These are phyloP conservation scores for Myanophis thanlyinensis DNA, from an alignment of 2,113 vertebrate genomes.

Conservation along the genomic window DNA sequence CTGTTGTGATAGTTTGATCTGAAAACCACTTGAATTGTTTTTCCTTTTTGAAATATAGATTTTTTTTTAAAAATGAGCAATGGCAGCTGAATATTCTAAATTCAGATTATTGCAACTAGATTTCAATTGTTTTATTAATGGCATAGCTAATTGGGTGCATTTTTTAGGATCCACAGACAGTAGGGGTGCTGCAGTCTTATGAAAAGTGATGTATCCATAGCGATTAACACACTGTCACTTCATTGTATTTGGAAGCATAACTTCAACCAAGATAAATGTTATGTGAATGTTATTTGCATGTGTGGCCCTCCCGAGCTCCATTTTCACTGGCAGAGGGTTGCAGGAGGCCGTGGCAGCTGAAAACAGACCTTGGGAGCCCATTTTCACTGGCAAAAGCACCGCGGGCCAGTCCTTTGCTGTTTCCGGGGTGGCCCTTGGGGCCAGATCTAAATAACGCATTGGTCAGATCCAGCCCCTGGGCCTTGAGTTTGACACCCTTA, in stretches of 20 bases:
- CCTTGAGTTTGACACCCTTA: too few relatives aligned
- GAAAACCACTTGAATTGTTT: background rate
- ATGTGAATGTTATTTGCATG: constrained; percentile 46
- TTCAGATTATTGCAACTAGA: background rate
- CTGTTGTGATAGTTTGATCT: background rate
- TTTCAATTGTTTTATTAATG: background rate
- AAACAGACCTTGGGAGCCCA: too few relatives aligned
- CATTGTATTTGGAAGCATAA: background rate
- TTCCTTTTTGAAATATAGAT: background rate
- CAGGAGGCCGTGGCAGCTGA: too few relatives aligned
- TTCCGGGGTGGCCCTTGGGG: too few relatives aligned
- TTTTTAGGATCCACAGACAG: background rate
- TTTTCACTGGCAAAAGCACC: too few relatives aligned
- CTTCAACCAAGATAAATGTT: constrained; percentile 38
- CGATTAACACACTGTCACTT: background rate
- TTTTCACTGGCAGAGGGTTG: too few relatives aligned
- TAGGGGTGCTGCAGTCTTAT: constrained; percentile 10
- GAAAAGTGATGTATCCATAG: constrained; percentile 34
- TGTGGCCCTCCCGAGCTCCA: too few relatives aligned
- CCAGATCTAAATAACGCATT: too few relatives aligned
- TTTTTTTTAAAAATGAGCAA: background rate
- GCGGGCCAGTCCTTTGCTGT: too few relatives aligned
- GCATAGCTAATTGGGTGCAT: background rate
- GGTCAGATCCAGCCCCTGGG: too few relatives aligned
- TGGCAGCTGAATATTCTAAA: background rate